A percentile compares a stretch with the other conserved stretches of the same genome.
phyloP scores from a whole-genome alignment of 2,797 vertebrate genomes.

The Centropyge bicolor region DNA sequence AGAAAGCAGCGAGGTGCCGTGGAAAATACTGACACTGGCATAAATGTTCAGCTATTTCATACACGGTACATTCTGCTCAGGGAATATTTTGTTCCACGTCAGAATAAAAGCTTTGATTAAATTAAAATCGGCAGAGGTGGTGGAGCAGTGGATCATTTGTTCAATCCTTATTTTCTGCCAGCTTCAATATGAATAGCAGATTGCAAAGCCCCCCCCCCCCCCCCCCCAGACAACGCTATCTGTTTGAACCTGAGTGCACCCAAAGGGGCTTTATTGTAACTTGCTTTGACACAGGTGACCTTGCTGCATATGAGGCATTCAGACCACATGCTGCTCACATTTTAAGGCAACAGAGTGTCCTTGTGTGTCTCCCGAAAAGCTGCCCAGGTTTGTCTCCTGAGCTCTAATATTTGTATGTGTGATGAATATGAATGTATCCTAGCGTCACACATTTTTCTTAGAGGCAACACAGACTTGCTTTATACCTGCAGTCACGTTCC shows the following conservation, averaged over 20 bases:
- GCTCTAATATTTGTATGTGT: background rate
- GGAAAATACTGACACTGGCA: conserved; percentile 28
- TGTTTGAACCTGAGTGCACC: conserved; percentile 11
- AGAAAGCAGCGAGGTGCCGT: conserved; percentile 16
- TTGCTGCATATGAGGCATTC: conserved; percentile 34
- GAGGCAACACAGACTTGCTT: conserved; percentile 18
- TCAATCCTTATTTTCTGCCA: background rate
- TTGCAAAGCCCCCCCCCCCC: background rate
- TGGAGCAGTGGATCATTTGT: background rate
- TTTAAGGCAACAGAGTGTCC: conserved; percentile 23
- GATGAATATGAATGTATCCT: conserved; percentile 10
- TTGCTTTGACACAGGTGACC: conserved; percentile 25
- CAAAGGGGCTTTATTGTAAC: conserved; percentile 18
- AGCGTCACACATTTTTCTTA: conserved; percentile 4
- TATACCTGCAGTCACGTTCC: conserved; percentile 31
- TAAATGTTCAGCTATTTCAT: conserved; percentile 46
- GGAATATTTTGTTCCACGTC: conserved; percentile 24
- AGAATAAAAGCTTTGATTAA: conserved; percentile 40
- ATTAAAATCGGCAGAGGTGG: background rate
- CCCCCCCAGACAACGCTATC: background rate
- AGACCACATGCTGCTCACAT: conserved; percentile 23
- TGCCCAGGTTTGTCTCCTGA: background rate
- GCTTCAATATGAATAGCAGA: conserved; percentile 20
- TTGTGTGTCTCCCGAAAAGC: conserved; percentile 5
- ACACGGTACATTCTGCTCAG: background rate